Conservation (phyloP, 1,140 invertebrate genomes). For the Drosophila sp. region DNA sequence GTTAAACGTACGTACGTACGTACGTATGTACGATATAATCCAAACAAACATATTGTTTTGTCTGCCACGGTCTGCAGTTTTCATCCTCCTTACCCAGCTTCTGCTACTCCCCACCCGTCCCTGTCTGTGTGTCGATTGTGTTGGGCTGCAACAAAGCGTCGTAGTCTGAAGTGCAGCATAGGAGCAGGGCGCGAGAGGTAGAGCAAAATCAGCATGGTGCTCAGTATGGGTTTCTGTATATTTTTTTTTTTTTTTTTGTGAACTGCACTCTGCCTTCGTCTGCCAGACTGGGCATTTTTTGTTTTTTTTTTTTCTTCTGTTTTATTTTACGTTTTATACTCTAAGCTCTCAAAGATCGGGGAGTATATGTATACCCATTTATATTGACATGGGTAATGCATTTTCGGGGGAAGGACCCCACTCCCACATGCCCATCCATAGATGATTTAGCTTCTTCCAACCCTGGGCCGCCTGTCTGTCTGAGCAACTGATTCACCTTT, state of each 20-base stretch:
- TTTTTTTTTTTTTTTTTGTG: slow-evolving; percentile 43
- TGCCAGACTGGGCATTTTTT: slow-evolving; percentile 35
- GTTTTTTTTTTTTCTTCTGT: slow-evolving; percentile 27
- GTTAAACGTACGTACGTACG: slow-evolving; percentile 1
- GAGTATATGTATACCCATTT: neutral
- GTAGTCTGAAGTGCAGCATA: slow-evolving; percentile 69
- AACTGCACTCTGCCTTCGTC: slow-evolving; percentile 55
- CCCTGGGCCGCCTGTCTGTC: neutral
- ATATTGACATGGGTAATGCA: slow-evolving; percentile 14
- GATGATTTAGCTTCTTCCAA: neutral
- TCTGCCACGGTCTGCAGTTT: slow-evolving; percentile 70
- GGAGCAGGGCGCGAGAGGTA: slow-evolving; percentile 38
- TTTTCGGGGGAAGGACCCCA: neutral
- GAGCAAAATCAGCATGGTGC: slow-evolving; percentile 27
- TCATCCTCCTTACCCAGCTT: slow-evolving; percentile 21
- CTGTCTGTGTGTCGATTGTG: slow-evolving; percentile 74
- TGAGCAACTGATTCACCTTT: neutral
- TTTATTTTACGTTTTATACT: neutral
- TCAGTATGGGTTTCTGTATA: slow-evolving; percentile 54
- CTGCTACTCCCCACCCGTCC: slow-evolving; percentile 23
- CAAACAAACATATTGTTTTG: slow-evolving; percentile 82
- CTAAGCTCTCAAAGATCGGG: slow-evolving; percentile 11
- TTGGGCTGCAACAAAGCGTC: slow-evolving; percentile 57
- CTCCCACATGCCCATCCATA: neutral
- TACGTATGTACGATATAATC: slow-evolving; percentile 64